These are phyloP conservation scores for Puntigrus tetrazona DNA, from an alignment of 2,113 vertebrate genomes.

Conservation along the genomic window DNA sequence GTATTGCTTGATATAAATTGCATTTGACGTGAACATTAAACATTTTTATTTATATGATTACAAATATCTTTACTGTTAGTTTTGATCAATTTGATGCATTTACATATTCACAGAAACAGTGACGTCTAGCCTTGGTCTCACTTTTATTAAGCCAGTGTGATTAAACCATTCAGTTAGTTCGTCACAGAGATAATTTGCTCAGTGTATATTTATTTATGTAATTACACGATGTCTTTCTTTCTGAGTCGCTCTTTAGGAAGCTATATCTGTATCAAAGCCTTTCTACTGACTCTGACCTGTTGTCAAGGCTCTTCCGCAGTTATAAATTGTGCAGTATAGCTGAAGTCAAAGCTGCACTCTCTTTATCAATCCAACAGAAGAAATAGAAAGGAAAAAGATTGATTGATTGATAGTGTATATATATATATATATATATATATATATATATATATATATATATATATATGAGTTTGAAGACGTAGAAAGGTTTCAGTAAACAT, in stretches of 20 bases:
- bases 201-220: slow-evolving; percentile 22
- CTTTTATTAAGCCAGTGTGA: not conserved
- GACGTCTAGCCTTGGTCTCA: not conserved
- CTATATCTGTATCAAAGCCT: slow-evolving; percentile 25
- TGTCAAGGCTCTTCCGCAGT: slow-evolving; percentile 46
- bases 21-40: not conserved
- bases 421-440: too few species aligned
- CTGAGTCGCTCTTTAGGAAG: slow-evolving; percentile 6
- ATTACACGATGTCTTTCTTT: not conserved
- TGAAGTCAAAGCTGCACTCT: slow-evolving; percentile 40
- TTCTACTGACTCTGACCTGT: slow-evolving; percentile 39
- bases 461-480: not conserved
- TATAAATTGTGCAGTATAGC: slow-evolving; percentile 57
- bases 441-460: too few species aligned
- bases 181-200: too few species aligned
- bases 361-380: slow-evolving; percentile 51
- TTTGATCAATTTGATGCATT: not conserved
- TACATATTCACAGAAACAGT: not conserved
- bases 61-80: not conserved
- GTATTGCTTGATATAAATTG: not conserved
- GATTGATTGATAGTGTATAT: too few species aligned
- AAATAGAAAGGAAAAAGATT: slow-evolving; percentile 28
- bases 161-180: too few species aligned
- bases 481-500: slow-evolving; percentile 33
- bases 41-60: not conserved